A percentile compares a stretch with the other conserved stretches of the same genome.
phyloP scores from a whole-genome alignment of 2,888 invertebrate genomes.

The Torymus texanus region DNA sequence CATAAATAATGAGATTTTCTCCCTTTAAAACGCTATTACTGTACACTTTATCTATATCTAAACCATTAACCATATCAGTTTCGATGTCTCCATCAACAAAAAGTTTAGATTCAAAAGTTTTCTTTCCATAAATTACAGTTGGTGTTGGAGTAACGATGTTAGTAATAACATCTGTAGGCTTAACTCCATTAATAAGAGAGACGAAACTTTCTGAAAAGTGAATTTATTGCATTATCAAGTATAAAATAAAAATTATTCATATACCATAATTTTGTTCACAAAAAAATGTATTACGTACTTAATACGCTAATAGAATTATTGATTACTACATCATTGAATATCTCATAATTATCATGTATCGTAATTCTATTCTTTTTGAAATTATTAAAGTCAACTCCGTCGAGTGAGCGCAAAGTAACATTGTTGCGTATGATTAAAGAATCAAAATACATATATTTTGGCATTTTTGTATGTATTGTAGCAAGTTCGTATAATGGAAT shows the following conservation, averaged over 20 bases:
- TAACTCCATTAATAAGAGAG: slow-evolving; percentile 61
- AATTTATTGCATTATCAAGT: not conserved
- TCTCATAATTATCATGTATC: slow-evolving; percentile 57
- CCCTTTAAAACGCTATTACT: slow-evolving; percentile 59
- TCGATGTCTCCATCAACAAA: slow-evolving; percentile 58
- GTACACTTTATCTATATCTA: slow-evolving; percentile 59
- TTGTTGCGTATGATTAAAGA: slow-evolving; percentile 59
- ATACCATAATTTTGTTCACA: too few species aligned
- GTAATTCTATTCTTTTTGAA: slow-evolving; percentile 64
- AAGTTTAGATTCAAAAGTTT: slow-evolving; percentile 60
- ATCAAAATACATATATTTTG: slow-evolving; percentile 60
- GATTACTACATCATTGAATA: slow-evolving; percentile 62
- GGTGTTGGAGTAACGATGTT: slow-evolving; percentile 56
- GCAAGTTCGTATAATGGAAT: slow-evolving; percentile 57
- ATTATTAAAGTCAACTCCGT: slow-evolving; percentile 64
- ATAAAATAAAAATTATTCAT: not conserved
- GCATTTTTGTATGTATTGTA: slow-evolving; percentile 57
- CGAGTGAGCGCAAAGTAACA: slow-evolving; percentile 59
- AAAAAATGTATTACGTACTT: slow-evolving; percentile 57
- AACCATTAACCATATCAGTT: slow-evolving; percentile 57
- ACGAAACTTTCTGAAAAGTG: slow-evolving; percentile 58
- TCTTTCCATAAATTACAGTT: slow-evolving; percentile 58
- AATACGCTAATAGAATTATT: slow-evolving; percentile 60
- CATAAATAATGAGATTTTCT: slow-evolving; percentile 62
- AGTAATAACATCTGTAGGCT: slow-evolving; percentile 61